A percentile compares a stretch with the other conserved stretches of the same genome.
These are phyloP conservation scores for Oncorhynchus gorbuscha DNA, from an alignment of 2,113 vertebrate genomes.

Conservation along the genomic window DNA sequence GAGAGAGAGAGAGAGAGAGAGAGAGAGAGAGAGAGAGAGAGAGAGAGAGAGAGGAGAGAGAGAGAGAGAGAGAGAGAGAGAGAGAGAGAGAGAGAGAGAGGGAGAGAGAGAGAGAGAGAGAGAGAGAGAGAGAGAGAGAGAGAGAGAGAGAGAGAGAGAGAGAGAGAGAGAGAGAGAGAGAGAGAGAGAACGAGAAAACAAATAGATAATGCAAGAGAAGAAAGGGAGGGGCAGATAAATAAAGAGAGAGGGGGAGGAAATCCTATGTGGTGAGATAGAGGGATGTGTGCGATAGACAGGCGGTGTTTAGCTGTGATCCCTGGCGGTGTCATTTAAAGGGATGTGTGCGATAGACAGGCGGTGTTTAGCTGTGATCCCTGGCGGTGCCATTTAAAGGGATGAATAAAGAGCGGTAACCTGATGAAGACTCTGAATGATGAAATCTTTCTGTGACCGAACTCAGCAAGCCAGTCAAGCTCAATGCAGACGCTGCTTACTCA, in stretches of 20 bases:
- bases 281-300: conserved; percentile 32
- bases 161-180: neutral
- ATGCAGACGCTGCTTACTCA: neutral
- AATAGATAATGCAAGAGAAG: no score
- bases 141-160: neutral
- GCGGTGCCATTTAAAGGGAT: conserved; percentile 32
- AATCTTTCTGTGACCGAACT: conserved; percentile 26
- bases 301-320: conserved; percentile 35
- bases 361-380: conserved; percentile 37
- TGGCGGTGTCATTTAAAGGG: conserved; percentile 29
- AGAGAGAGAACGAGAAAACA: neutral
- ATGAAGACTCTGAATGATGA: conserved; percentile 11
- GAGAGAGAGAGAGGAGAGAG: neutral
- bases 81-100: neutral
- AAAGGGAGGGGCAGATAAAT: no score
- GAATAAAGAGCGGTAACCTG: conserved; percentile 1
- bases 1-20: neutral
- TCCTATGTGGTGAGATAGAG: conserved; percentile 28
- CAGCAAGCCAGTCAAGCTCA: conserved; percentile 25
- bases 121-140: neutral
- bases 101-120: neutral
- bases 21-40: neutral
- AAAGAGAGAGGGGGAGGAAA: conserved; percentile 10
- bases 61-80: neutral
- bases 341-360: conserved; percentile 22